Conservation (phyloP, 2,888 invertebrate genomes). For the Flabesymbios commensalis region DNA sequence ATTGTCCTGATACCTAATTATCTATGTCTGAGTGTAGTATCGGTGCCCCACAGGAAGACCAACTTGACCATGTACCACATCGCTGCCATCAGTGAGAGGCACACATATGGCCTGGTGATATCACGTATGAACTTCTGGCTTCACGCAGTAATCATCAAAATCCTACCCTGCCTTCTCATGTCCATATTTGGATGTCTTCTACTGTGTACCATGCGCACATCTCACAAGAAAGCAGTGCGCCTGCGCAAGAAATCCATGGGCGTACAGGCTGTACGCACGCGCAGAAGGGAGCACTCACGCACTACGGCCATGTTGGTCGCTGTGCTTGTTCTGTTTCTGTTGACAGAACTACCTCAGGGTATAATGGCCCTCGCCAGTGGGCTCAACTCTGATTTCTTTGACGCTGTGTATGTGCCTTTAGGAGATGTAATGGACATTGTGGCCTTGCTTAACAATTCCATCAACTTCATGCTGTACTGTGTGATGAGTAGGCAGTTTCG, state of each 20-base stretch:
- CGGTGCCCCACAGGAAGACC: neutral
- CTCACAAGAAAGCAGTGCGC: conserved; percentile 12
- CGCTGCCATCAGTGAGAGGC: neutral
- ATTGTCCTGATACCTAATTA: conserved; percentile 84
- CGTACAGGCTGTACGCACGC: conserved; percentile 1
- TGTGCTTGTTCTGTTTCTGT: conserved; percentile 80
- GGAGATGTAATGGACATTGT: conserved; percentile 86
- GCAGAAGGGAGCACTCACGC: conserved; percentile 65
- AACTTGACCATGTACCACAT: conserved; percentile 1
- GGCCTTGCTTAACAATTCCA: conserved; percentile 86
- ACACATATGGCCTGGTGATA: neutral
- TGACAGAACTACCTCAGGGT: conserved; percentile 87
- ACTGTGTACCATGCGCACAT: conserved; percentile 28
- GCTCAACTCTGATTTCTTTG: conserved; percentile 36
- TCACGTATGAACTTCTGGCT: conserved; percentile 7
- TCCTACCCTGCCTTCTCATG: conserved; percentile 85
- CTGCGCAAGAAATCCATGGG: neutral
- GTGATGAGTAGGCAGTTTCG: conserved; percentile 92
- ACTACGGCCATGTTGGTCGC: conserved; percentile 88
- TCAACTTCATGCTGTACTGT: conserved; percentile 91
- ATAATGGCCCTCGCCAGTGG: conserved; percentile 69
- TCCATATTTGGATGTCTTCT: conserved; percentile 69
- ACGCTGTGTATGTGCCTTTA: conserved; percentile 66
- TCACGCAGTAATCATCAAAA: conserved; percentile 70
- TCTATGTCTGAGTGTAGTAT: conserved; percentile 65